Evolutionary conservation across 2,888 invertebrate genomes (phyloP).

Genomic region (Rhagophthalmus giganteus): DNA sequence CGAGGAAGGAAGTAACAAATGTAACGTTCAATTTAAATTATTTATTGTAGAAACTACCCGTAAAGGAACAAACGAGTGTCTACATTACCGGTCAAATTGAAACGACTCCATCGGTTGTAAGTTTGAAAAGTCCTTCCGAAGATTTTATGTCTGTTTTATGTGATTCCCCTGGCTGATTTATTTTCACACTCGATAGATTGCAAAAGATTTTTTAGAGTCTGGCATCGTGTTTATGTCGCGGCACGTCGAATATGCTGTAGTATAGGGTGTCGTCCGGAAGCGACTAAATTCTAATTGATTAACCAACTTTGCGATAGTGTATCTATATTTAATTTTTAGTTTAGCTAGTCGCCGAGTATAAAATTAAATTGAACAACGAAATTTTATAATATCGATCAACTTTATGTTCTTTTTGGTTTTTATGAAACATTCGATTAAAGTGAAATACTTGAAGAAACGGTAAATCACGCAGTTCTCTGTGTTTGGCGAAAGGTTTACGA

Average conservation of each 20-base stretch:
- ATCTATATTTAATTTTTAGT: too few relatives aligned
- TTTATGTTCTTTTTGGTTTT: too few relatives aligned
- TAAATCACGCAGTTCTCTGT: background rate
- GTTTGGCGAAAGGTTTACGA: conserved; percentile 34
- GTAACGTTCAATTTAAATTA: too few relatives aligned
- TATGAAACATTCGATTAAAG: too few relatives aligned
- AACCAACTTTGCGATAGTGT: too few relatives aligned
- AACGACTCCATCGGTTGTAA: conserved; percentile 18
- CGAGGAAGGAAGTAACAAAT: too few relatives aligned
- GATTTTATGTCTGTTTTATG: conserved; percentile 22
- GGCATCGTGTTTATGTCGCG: conserved; percentile 19
- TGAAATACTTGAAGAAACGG: background rate
- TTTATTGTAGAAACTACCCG: too few relatives aligned
- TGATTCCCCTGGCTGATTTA: conserved; percentile 19
- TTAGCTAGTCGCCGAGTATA: too few relatives aligned
- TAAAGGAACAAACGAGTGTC: too few relatives aligned
- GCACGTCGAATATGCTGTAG: conserved; percentile 6
- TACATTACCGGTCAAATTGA: conserved; percentile 14
- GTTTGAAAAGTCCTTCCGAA: conserved; percentile 15
- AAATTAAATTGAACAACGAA: too few relatives aligned
- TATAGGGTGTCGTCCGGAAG: background rate
- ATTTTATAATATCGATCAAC: too few relatives aligned
- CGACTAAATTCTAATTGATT: background rate
- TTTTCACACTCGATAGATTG: conserved; percentile 24
- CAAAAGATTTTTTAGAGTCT: conserved; percentile 14